Percentiles rank a stretch among this genome's conserved stretches.
Conservation (phyloP, 2,797 vertebrate species). For the Pagetopsis macropterus region DNA sequence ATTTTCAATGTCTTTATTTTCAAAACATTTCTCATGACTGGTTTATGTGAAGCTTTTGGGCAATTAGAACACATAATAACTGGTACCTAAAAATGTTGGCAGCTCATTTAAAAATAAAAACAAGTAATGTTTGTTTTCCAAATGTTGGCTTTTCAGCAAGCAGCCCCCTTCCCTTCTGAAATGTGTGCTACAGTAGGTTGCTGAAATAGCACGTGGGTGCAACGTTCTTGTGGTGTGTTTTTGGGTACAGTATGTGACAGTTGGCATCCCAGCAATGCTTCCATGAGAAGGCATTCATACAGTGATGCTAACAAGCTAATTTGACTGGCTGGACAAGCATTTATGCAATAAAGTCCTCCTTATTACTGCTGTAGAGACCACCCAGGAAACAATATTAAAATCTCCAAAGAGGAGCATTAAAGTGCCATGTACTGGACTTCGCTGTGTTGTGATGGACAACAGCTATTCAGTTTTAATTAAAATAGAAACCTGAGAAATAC, state of each 20-base stretch:
- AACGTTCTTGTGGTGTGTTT: conserved; percentile 68
- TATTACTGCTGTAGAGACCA: conserved; percentile 63
- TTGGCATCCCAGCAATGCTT: conserved; percentile 70
- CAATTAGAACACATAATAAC: conserved; percentile 41
- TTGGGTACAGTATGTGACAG: conserved; percentile 72
- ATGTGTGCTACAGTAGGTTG: conserved; percentile 56
- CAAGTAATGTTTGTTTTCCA: conserved; percentile 61
- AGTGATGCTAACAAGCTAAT: conserved; percentile 70
- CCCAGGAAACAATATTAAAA: conserved; percentile 59
- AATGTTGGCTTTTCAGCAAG: conserved; percentile 53
- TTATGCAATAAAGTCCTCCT: conserved; percentile 49
- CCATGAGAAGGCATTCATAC: conserved; percentile 67
- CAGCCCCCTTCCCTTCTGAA: conserved; percentile 44
- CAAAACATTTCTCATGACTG: conserved; percentile 42
- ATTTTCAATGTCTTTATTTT: conserved; percentile 53
- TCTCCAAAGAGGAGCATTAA: conserved; percentile 27
- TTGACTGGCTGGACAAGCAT: conserved; percentile 57
- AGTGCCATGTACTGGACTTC: conserved; percentile 21
- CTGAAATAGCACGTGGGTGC: conserved; percentile 73
- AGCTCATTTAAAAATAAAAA: conserved; percentile 46
- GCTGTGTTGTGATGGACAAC: conserved; percentile 26
- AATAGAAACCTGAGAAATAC: conserved; percentile 29
- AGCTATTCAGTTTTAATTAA: conserved; percentile 53
- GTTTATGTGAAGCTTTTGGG: conserved; percentile 40
- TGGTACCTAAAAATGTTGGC: conserved; percentile 35